Evolutionary conservation across 2,797 vertebrate genomes (phyloP).

Genomic region (Scarus forsteni): DNA sequence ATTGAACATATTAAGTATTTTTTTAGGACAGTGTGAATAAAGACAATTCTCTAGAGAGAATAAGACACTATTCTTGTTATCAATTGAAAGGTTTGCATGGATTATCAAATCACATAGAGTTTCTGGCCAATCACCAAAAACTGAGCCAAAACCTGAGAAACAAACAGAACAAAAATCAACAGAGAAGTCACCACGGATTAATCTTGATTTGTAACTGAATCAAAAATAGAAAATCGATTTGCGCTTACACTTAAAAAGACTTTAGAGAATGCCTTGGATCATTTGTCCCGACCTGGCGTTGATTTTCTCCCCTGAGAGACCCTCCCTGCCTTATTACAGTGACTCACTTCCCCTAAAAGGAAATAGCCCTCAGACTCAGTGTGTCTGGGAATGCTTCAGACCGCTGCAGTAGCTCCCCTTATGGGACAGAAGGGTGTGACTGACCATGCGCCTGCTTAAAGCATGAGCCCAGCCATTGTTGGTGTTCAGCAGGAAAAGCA

Average conservation of each 20-base stretch:
- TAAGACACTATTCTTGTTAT: too few relatives aligned
- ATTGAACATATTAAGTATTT: too few relatives aligned
- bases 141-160: not conserved
- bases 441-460: slow-evolving; percentile 55
- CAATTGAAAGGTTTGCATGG: slow-evolving; percentile 2
- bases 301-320: slow-evolving; percentile 70
- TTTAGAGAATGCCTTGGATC: slow-evolving; percentile 46
- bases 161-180: not conserved
- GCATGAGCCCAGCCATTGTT: slow-evolving; percentile 44
- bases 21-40: too few relatives aligned
- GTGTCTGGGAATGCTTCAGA: slow-evolving; percentile 76
- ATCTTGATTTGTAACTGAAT: slow-evolving; percentile 16
- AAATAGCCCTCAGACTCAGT: slow-evolving; percentile 78
- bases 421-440: slow-evolving; percentile 69
- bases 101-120: slow-evolving; percentile 1
- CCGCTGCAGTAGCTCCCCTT: slow-evolving; percentile 67
- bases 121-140: slow-evolving; percentile 20
- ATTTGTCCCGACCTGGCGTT: slow-evolving; percentile 66
- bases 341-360: slow-evolving; percentile 83
- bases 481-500: slow-evolving; percentile 43
- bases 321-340: slow-evolving; percentile 80
- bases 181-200: slow-evolving; percentile 20
- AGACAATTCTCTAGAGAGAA: too few relatives aligned
- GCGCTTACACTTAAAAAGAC: slow-evolving; percentile 37
- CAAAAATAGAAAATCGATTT: slow-evolving; percentile 37